phyloP scores from a whole-genome alignment of 2,797 vertebrate species.

The Gallinago nigripennis region DNA sequence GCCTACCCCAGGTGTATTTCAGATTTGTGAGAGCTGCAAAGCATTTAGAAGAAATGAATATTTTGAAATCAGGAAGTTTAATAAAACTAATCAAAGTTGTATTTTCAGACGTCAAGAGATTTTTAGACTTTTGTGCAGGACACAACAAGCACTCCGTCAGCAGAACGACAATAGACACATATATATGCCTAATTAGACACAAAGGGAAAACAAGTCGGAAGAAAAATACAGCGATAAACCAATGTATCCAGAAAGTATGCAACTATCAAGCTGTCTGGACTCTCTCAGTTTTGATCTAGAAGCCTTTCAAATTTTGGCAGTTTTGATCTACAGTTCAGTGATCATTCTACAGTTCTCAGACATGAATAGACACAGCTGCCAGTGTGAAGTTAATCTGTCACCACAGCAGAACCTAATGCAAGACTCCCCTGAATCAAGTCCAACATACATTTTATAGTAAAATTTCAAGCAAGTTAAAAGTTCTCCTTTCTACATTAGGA shows the following conservation, averaged over 20 bases:
- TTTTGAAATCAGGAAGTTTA: background rate
- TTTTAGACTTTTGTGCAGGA: background rate
- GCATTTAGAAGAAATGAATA: background rate
- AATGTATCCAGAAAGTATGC: background rate
- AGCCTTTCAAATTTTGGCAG: background rate
- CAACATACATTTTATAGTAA: background rate
- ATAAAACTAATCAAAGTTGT: background rate
- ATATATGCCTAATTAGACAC: background rate
- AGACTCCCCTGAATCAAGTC: background rate
- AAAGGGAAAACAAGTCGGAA: background rate
- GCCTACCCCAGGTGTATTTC: background rate
- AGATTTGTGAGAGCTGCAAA: background rate
- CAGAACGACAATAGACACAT: background rate
- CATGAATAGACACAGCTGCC: background rate
- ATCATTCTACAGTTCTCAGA: background rate
- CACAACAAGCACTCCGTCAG: background rate
- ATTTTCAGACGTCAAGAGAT: background rate
- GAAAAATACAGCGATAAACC: background rate
- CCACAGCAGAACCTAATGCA: background rate
- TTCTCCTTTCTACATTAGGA: background rate
- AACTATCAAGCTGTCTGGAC: background rate
- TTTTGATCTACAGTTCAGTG: background rate
- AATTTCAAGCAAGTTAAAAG: background rate
- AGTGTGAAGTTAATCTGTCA: background rate
- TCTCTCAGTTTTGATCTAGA: background rate